Percentiles rank a stretch among this genome's conserved stretches.
phyloP scores from a whole-genome alignment of 2,113 vertebrate species.

The Craseonycteris thonglongyai region DNA sequence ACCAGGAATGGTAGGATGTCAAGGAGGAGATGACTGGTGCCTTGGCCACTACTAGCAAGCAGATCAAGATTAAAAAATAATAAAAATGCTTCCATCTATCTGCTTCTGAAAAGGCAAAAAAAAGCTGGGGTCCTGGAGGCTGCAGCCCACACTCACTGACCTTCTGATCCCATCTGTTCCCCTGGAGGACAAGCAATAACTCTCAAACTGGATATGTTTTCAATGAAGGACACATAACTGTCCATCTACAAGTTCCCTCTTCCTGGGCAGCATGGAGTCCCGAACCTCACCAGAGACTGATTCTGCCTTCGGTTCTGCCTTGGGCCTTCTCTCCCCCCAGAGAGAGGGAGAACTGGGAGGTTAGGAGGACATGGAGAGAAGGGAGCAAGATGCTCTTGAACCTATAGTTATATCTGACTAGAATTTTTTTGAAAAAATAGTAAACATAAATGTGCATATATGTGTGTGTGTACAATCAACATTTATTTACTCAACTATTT shows the following conservation, averaged over 20 bases:
- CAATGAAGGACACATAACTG: not conserved
- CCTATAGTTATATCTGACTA: not conserved
- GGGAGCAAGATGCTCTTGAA: not conserved
- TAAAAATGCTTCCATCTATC: not conserved
- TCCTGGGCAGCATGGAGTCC: not conserved
- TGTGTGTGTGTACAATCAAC: not conserved
- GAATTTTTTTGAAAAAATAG: not conserved
- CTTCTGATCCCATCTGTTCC: not conserved
- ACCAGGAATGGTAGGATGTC: not conserved
- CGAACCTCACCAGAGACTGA: not conserved
- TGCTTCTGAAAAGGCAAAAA: not conserved
- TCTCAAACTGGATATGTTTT: not conserved
- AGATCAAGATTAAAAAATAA: not conserved
- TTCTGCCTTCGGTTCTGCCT: no score
- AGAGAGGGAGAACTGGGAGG: not conserved
- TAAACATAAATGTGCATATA: not conserved
- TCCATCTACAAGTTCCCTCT: not conserved
- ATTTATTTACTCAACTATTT: not conserved
- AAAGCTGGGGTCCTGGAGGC: not conserved
- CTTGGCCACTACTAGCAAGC: not conserved
- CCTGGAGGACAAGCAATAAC: not conserved
- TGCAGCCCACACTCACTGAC: not conserved
- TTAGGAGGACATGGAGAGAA: not conserved
- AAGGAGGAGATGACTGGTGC: not conserved
- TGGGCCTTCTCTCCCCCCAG: not conserved